Evolutionary conservation across 2,113 vertebrate genomes (phyloP), one percentile per base, ranked within the genome.

Genomic region (Mustela nigripes): DNA sequence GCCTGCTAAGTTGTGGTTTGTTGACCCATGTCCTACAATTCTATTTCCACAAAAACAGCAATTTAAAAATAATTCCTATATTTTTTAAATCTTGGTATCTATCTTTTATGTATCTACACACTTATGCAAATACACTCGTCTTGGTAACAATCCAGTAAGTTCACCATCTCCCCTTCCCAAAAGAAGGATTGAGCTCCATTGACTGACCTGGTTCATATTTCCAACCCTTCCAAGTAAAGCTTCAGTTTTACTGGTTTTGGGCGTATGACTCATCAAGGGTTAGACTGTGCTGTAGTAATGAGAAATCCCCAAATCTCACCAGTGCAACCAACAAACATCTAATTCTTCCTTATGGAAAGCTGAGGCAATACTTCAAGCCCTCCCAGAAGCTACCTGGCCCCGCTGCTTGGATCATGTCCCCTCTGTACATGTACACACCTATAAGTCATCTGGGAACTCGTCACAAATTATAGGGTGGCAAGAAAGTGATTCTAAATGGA

Each of bases 201-300:
- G 36, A 15, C 14, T 9, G 15, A 50, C 10, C 63, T 82, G 65
- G 24, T 11, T 73, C 18, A 4, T 16, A 33, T 50, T 69, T 58
- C 24, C 56, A 56, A 22, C 48, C 9, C 4, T 56, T 9, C 21
- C 19, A 28, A 31, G 21, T 0, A 0, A 33, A 82, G 21, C 36
- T 45, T 19, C 9, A 26, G 56, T 56, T 48, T 36, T 74, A 14
- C 4, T 31, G 9, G 45, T 74, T 45, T 7, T 1, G 2, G 10
- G 60, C 21, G 1, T 69, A 24, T 36, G 18, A 36, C 22, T 87
- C 53, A n/a, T 53, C 33, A 81, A 11, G 26, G 6, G 63, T n/a
- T 42, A 15, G 2, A 2, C n/a, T 45, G 11, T 9, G 11, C 7
- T 42, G 15, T 4, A 2, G 2, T n/a, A 21, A 71, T 42, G 36